Conservation (phyloP, 2,888 invertebrate genomes). For the Callimorpha dominula region DNA sequence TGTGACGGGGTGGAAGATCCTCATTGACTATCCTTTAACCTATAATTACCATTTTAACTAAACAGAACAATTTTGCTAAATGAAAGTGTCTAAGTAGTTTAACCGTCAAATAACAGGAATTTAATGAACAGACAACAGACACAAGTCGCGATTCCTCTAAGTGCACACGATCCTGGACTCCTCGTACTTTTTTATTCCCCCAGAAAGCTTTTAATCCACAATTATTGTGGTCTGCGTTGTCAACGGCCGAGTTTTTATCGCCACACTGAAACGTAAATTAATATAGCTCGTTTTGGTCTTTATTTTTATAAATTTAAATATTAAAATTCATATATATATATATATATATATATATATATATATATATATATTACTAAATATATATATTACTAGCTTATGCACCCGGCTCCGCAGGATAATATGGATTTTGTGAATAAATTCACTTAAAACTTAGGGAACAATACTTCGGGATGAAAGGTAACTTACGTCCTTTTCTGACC, state of each 20-base stretch:
- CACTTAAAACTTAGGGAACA: too few relatives aligned
- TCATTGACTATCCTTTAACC: too few relatives aligned
- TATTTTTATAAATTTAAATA: constrained; percentile 21
- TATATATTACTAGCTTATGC: too few relatives aligned
- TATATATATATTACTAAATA: too few relatives aligned
- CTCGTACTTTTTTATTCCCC: constrained; percentile 42
- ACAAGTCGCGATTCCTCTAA: constrained; percentile 27
- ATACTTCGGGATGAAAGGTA: too few relatives aligned
- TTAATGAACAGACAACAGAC: constrained; percentile 26
- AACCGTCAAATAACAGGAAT: constrained; percentile 2
- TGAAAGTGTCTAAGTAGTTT: background rate
- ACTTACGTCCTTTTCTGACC: too few relatives aligned
- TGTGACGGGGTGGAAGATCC: too few relatives aligned
- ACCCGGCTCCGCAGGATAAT: too few relatives aligned
- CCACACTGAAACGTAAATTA: constrained; percentile 31
- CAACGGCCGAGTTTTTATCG: constrained; percentile 35
- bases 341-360: too few relatives aligned
- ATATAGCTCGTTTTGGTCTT: constrained; percentile 22
- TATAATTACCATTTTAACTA: too few relatives aligned
- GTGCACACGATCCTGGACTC: constrained; percentile 32
- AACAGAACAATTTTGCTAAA: too few relatives aligned
- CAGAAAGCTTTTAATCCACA: constrained; percentile 47
- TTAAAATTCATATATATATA: constrained; percentile 7
- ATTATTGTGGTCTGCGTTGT: constrained; percentile 32
- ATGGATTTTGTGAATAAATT: too few relatives aligned